Percentiles rank a stretch among this genome's conserved stretches.
These are phyloP conservation scores for Cataglyphis hispanica DNA, from an alignment of 1,140 invertebrate species.

Conservation along the genomic window DNA sequence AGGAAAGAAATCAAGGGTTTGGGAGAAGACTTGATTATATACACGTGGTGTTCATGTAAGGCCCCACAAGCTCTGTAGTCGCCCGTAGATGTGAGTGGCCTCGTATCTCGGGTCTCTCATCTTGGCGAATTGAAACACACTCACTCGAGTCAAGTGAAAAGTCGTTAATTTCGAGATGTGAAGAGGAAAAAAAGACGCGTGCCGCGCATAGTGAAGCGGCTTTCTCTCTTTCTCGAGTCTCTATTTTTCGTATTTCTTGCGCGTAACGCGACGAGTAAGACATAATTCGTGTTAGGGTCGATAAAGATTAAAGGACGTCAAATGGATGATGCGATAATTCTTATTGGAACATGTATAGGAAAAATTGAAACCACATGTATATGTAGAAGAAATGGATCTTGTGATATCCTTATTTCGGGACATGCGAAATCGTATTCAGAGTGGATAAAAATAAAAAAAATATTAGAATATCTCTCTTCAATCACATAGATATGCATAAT, in stretches of 20 bases:
- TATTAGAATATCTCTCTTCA: not conserved
- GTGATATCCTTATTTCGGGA: not conserved
- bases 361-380: conserved; percentile 9
- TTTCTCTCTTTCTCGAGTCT: conserved; percentile 51
- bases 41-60: conserved; percentile 26
- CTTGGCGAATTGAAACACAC: not conserved
- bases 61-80: conserved; percentile 61
- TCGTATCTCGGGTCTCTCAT: conserved; percentile 3
- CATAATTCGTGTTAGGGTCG: not conserved
- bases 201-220: conserved; percentile 21
- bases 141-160: not conserved
- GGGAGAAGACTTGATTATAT: conserved; percentile 28
- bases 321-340: conserved; percentile 19
- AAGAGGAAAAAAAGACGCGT: not conserved
- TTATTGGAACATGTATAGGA: not conserved
- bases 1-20: conserved; percentile 30
- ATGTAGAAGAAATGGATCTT: not conserved
- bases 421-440: not conserved
- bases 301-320: not conserved
- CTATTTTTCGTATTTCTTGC: conserved; percentile 2
- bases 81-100: conserved; percentile 29
- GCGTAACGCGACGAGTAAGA: not conserved
- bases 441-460: conserved; percentile 13
- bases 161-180: conserved; percentile 2
- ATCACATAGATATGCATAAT: not conserved